phyloP scores from a whole-genome alignment of 2,888 invertebrate species.

The Salpingus planirostris region DNA sequence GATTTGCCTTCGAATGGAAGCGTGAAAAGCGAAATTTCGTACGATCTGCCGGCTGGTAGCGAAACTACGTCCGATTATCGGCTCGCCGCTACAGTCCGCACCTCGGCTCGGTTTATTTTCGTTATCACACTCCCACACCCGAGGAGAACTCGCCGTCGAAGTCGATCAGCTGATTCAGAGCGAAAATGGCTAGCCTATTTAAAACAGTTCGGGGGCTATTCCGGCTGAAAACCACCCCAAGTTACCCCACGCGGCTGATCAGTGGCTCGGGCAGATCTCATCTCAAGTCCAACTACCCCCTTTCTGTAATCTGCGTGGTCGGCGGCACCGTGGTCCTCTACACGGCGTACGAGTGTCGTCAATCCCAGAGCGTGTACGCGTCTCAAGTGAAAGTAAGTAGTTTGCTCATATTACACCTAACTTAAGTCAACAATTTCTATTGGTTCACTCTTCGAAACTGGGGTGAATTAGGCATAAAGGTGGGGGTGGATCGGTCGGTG shows the following conservation, averaged over 20 bases:
- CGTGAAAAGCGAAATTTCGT: constrained; percentile 3
- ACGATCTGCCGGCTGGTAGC: constrained; percentile 10
- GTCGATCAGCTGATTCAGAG: constrained; percentile 6
- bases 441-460: too few relatives aligned
- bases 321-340: constrained; percentile 43
- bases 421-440: too few relatives aligned
- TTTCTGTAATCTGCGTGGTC: constrained; percentile 25
- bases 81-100: too few relatives aligned
- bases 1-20: too few relatives aligned
- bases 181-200: constrained; percentile 13
- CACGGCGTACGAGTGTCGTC: constrained; percentile 39
- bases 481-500: too few relatives aligned
- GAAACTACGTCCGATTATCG: too few relatives aligned
- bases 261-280: too few relatives aligned
- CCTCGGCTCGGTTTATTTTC: too few relatives aligned
- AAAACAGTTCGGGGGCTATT: constrained; percentile 7
- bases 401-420: too few relatives aligned
- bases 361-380: constrained; percentile 43
- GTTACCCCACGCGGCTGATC: constrained; percentile 3
- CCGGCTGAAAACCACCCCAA: constrained; percentile 5
- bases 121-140: constrained; percentile 2
- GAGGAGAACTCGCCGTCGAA: too few relatives aligned
- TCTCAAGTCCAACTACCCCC: constrained; percentile 9
- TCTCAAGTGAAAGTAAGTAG: constrained; percentile 45
- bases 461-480: too few relatives aligned